A percentile compares a stretch with the other conserved stretches of the same genome.
phyloP scores from a whole-genome alignment of 92 coral and sea anemone species.

The Nematostella vectensis region DNA sequence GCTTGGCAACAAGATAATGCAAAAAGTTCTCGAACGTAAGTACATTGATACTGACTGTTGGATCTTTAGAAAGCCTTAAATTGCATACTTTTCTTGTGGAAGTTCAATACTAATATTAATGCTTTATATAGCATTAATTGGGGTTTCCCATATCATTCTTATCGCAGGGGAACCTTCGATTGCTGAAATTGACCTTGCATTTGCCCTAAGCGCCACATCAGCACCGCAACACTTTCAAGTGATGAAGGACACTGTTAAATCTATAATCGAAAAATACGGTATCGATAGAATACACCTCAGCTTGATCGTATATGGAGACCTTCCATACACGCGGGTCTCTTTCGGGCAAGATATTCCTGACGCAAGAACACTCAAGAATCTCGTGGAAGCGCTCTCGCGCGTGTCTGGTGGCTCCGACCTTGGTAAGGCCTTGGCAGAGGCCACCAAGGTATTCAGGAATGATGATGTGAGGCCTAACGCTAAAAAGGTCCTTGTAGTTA shows the following conservation, averaged over 20 bases:
- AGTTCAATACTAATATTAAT: no score
- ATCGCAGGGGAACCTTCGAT: slow-evolving; percentile 15
- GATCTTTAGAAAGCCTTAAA: no score
- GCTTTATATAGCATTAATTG: no score
- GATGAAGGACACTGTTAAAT: slow-evolving; percentile 59
- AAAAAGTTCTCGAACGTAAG: slow-evolving; percentile 35
- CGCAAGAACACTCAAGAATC: slow-evolving; percentile 15
- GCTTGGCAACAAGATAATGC: slow-evolving; percentile 40
- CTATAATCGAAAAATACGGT: slow-evolving; percentile 49
- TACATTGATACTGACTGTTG: no score
- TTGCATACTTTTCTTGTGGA: no score
- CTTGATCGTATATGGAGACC: slow-evolving; percentile 55
- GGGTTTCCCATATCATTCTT: no score
- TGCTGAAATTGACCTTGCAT: slow-evolving; percentile 60
- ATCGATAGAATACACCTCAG: slow-evolving; percentile 56
- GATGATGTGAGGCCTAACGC: slow-evolving; percentile 56
- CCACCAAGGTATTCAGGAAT: slow-evolving; percentile 45
- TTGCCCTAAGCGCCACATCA: slow-evolving; percentile 69
- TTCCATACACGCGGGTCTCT: slow-evolving; percentile 17
- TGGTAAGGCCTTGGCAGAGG: slow-evolving; percentile 42
- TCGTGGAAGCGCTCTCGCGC: slow-evolving; percentile 26
- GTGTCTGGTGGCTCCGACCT: slow-evolving; percentile 35
- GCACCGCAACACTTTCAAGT: slow-evolving; percentile 47
- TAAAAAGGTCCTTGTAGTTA: slow-evolving; percentile 54
- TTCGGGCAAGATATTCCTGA: slow-evolving; percentile 32